These are phyloP conservation scores for Datnioides undecimradiatus DNA, from an alignment of 2,113 vertebrate genomes.

Conservation along the genomic window DNA sequence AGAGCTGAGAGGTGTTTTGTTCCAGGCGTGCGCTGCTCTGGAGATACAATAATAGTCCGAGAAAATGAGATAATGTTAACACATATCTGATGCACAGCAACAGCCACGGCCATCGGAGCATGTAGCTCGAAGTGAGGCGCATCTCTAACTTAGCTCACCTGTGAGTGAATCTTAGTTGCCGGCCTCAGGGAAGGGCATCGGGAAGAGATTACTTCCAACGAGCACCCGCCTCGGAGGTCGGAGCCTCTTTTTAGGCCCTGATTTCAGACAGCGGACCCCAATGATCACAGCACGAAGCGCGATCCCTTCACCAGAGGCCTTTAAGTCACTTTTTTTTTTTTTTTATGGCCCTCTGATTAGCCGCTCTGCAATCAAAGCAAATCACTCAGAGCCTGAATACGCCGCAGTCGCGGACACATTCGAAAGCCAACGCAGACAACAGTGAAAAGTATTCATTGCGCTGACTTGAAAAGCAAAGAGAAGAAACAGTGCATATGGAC, in stretches of 20 bases:
- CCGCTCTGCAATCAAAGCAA: conserved; percentile 65
- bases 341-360: conserved; percentile 54
- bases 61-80: too few relatives aligned
- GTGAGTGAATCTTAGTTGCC: conserved; percentile 39
- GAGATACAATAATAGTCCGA: too few relatives aligned
- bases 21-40: too few relatives aligned
- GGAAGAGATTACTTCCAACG: conserved; percentile 35
- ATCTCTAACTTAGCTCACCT: conserved; percentile 35
- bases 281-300: conserved; percentile 55
- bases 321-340: conserved; percentile 41
- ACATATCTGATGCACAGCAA: background rate
- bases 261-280: conserved; percentile 54
- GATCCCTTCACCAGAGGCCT: conserved; percentile 28
- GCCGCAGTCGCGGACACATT: conserved; percentile 41
- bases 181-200: conserved; percentile 35
- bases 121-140: background rate
- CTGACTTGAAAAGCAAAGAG: conserved; percentile 14
- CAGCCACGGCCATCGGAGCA: background rate
- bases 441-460: conserved; percentile 12
- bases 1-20: too few relatives aligned
- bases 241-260: conserved; percentile 49
- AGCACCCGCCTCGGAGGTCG: conserved; percentile 48
- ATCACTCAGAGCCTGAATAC: conserved; percentile 49
- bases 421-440: conserved; percentile 17
- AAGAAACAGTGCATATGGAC: conserved; percentile 3